Percentiles rank a stretch among this genome's conserved stretches.
These are phyloP conservation scores for Erebia epiphron DNA, from an alignment of 2,888 invertebrate species.

Conservation along the genomic window DNA sequence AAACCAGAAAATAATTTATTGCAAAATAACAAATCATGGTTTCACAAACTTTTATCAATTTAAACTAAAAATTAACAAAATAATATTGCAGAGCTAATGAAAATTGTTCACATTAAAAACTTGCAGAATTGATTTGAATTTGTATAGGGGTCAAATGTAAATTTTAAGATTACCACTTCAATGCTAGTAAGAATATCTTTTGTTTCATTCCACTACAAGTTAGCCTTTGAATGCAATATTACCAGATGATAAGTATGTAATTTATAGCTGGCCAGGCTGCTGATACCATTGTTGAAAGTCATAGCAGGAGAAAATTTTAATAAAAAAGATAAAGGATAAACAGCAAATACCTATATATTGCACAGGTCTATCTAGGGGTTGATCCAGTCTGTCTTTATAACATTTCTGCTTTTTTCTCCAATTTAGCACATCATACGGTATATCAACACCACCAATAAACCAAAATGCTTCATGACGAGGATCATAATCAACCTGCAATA, in stretches of 20 bases:
- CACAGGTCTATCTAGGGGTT: conserved; percentile 85
- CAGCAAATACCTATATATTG: conserved; percentile 84
- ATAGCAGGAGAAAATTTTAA: neutral
- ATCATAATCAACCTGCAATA: conserved; percentile 86
- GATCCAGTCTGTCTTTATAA: conserved; percentile 71
- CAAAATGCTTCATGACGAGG: conserved; percentile 94
- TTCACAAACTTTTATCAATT: neutral
- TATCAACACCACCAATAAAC: conserved; percentile 89
- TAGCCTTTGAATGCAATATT: no score
- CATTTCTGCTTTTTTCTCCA: conserved; percentile 64
- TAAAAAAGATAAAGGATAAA: neutral
- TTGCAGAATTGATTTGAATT: no score
- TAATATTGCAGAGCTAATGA: no score
- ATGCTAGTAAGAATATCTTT: no score
- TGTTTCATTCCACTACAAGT: no score
- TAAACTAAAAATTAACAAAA: neutral
- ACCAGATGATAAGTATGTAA: no score
- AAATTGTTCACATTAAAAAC: no score
- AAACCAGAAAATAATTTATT: conserved; percentile 34
- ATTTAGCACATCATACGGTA: conserved; percentile 71
- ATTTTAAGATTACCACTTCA: no score
- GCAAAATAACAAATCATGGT: neutral
- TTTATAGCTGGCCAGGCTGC: no score
- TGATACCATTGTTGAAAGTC: no score
- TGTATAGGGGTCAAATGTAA: no score